Conservation (phyloP, 2,797 vertebrate genomes). For the Silurus lanzhouensis region DNA sequence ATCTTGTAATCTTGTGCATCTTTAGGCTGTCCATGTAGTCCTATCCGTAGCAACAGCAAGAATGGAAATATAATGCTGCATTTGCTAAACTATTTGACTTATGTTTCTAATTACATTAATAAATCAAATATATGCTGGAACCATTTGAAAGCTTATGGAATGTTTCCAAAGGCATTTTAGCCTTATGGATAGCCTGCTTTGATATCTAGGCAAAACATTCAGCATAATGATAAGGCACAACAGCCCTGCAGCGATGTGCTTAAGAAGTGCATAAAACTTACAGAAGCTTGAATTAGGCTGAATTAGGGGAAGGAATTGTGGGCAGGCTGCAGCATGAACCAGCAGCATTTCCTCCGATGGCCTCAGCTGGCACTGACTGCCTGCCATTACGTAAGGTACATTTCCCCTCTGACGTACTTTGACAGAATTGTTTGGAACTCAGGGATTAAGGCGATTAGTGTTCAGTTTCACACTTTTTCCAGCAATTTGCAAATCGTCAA, state of each 20-base stretch:
- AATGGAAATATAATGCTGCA: background rate
- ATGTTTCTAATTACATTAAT: background rate
- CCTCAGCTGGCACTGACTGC: conserved; percentile 14
- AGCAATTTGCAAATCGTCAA: conserved; percentile 5
- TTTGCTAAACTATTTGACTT: background rate
- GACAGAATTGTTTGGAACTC: background rate
- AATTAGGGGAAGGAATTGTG: conserved; percentile 14
- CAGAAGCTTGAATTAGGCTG: background rate
- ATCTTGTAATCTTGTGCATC: too few relatives aligned
- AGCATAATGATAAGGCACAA: background rate
- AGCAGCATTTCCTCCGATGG: conserved; percentile 30
- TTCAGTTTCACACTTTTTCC: conserved; percentile 13
- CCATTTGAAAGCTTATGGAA: background rate
- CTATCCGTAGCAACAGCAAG: too few relatives aligned
- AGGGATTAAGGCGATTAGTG: conserved; percentile 1
- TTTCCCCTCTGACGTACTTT: conserved; percentile 26
- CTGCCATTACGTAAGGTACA: conserved; percentile 21
- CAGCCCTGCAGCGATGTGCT: background rate
- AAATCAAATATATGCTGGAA: background rate
- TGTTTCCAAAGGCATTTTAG: background rate
- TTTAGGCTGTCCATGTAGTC: too few relatives aligned
- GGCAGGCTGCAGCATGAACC: conserved; percentile 24
- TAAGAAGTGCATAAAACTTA: background rate
- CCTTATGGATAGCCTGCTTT: background rate
- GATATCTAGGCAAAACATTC: background rate